Base-by-base conservation (phyloP, 2,797 vertebrate species). In the Thripadectes ignobilis region DNA sequence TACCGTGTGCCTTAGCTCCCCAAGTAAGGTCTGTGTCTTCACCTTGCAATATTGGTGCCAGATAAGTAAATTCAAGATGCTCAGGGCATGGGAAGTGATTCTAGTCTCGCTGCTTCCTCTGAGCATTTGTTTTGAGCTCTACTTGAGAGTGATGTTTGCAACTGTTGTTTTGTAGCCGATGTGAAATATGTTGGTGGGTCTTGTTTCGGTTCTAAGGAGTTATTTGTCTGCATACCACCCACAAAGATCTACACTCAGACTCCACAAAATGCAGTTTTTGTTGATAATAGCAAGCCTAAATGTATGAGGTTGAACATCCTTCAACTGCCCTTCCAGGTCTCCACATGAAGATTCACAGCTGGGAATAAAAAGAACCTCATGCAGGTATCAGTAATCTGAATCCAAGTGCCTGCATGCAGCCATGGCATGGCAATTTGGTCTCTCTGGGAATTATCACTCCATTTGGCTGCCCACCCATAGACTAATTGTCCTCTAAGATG, bases 381-480 rank as follows among this genome's bases (percentile, higher is more conserved):
- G 14, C 39, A 36, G 38, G 9, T 36, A 16, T 71, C 57, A 41
- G 29, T 45, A 49, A 77, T 49, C 17, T 29, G 49, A 68, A 84
- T 46, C 30, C 58, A 46, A 34, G 46, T 61, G 19, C 14, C 22
- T 49, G 11, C 26, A 54, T 5, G 9, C 24, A 81, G 55, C 26
- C 11, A 4, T n/a, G 16, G 10, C 24, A 39, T 0, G 0, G 29
- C 11, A 65, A 49, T 62, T 43, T 34, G 13, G 4, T 45, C 30
- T 69, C 6, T 74, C 55, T 73, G n/a, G 17, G 30, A 88, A 29
- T 9, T 32, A 66, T 3, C 24, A 3, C 9, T 66, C 10, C 10
- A 3, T 69, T 76, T 32, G 17, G 7, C 19, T 75, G 36, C 27
- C n/a, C 29, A 39, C 22, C 15, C 7, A 9, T 2, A 58, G 46